Evolutionary conservation across 2,113 vertebrate species (phyloP).

Genomic region (Bos taurus): ARS-UCD2.0 NC_037329.1:95646501-95647000

Average conservation of each 20-base stretch:
- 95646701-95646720: not conserved
- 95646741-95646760: not conserved
- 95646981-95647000: not conserved
- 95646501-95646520: too few relatives aligned
- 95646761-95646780: not conserved
- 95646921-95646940: not conserved
- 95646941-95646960: not conserved
- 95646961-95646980: not conserved
- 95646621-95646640: too few relatives aligned
- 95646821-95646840: not conserved
- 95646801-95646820: not conserved
- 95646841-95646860: not conserved
- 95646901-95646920: not conserved
- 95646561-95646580: too few relatives aligned
- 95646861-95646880: not conserved
- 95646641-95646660: too few relatives aligned
- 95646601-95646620: too few relatives aligned
- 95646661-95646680: too few relatives aligned
- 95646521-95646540: too few relatives aligned
- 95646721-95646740: not conserved
- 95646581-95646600: too few relatives aligned
- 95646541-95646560: too few relatives aligned
- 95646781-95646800: not conserved
- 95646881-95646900: not conserved
- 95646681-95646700: not conserved